Percentiles rank a stretch among this genome's conserved stretches.
phyloP scores from a whole-genome alignment of 2,888 invertebrate genomes.

The Biston stratarius region DNA sequence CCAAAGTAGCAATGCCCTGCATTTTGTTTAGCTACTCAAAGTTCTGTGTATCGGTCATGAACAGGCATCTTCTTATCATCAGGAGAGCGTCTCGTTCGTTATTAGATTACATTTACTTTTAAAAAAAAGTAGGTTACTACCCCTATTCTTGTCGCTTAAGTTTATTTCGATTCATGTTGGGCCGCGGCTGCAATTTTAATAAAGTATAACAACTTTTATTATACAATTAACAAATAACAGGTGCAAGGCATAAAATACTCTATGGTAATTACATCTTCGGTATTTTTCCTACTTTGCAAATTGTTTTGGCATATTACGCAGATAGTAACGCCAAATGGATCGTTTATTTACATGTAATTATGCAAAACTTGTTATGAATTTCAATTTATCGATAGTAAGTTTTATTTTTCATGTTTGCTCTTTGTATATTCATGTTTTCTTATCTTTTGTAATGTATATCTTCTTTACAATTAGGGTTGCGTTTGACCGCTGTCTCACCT shows the following conservation, averaged over 20 bases:
- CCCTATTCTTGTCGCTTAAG: background rate
- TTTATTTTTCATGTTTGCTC: constrained; percentile 15
- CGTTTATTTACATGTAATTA: constrained; percentile 22
- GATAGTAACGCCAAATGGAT: constrained; percentile 32
- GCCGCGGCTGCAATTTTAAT: constrained; percentile 59
- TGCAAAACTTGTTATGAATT: constrained; percentile 21
- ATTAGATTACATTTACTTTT: too few relatives aligned
- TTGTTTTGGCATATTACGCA: constrained; percentile 38
- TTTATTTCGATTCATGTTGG: constrained; percentile 3
- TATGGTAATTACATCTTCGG: constrained; percentile 32
- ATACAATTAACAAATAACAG: constrained; percentile 42
- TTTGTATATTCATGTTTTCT: background rate
- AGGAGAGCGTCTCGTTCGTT: too few relatives aligned
- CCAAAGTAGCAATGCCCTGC: too few relatives aligned
- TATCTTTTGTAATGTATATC: background rate
- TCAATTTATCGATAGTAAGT: constrained; percentile 24
- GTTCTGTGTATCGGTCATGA: too few relatives aligned
- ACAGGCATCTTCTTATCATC: too few relatives aligned
- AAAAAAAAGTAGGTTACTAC: too few relatives aligned
- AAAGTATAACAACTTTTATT: constrained; percentile 56
- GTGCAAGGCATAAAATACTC: constrained; percentile 31
- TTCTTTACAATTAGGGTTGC: too few relatives aligned
- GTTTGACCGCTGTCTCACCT: too few relatives aligned
- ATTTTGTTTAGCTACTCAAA: too few relatives aligned
- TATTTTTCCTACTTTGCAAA: constrained; percentile 45